These are phyloP conservation scores for Coreius guichenoti DNA, from an alignment of 2,797 vertebrate species.

Conservation along the genomic window DNA sequence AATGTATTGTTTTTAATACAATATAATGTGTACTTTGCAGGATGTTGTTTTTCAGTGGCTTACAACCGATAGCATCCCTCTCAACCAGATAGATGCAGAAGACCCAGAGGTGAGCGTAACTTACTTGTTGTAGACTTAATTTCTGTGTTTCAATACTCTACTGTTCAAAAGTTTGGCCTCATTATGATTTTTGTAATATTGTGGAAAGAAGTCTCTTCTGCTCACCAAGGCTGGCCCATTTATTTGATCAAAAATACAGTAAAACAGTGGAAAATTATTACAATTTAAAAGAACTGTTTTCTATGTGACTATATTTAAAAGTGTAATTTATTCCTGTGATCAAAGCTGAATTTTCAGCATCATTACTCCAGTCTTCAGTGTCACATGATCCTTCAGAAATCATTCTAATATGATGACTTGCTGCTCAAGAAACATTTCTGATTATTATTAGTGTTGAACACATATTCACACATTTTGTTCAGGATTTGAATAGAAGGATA, in stretches of 20 bases:
- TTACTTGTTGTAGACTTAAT: neutral
- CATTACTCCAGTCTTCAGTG: neutral
- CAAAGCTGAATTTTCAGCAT: neutral
- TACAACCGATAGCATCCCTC: slow-evolving; percentile 86
- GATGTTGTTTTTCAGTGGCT: slow-evolving; percentile 98
- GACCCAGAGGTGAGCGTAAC: slow-evolving; percentile 88
- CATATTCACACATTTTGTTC: neutral
- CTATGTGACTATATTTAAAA: neutral
- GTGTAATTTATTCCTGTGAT: neutral
- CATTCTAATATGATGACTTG: neutral
- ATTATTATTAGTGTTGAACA: neutral
- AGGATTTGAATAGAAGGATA: too few relatives aligned
- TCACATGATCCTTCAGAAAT: neutral
- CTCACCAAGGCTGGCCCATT: neutral
- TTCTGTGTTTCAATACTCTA: neutral
- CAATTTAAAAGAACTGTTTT: neutral
- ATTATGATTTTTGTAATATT: neutral
- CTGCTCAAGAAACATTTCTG: neutral
- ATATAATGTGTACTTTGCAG: slow-evolving; percentile 69
- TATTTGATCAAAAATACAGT: neutral
- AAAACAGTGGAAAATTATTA: neutral
- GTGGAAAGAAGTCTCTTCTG: neutral
- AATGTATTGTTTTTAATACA: neutral
- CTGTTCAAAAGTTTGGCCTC: neutral
- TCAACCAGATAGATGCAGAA: slow-evolving; percentile 95